Base-by-base conservation (phyloP, 2,113 vertebrate species). In the Malurus melanocephalus region DNA sequence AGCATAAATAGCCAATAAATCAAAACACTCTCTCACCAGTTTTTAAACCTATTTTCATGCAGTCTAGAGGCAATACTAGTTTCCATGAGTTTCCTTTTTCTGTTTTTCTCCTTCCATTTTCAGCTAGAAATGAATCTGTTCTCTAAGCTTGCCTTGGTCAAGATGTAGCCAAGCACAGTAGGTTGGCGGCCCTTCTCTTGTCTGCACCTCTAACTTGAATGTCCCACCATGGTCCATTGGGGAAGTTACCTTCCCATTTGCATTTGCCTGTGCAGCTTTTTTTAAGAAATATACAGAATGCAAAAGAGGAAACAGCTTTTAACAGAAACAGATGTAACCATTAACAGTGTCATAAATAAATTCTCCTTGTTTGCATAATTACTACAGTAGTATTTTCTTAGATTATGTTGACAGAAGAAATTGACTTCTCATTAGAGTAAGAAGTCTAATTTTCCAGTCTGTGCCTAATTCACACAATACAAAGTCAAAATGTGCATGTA, bases 91-190 rank as follows among this genome's bases (percentile, higher is more conserved):
- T 78, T 85, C 55, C 9, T 78, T 92, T 88, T 75, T 42, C 40
- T 57, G 16, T 15, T 85, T 79, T 66, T 61, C 33, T 75, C 26
- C 17, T 85, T 92, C 40, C 8, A 5, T 78, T 53, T 80, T 85
- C 51, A 53, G 13, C 8, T 40, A 72, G 68, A 67, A 83, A 53
- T 59, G 2, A 59, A 71, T 33, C 14, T 11, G 11, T 85, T 82
- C n/a, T 60, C 55, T 68, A 88, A 65, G 9, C 4, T 1, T 35
- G 24, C 23, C 8, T 64, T 56, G 18, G 18, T 48, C 46, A 18
- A 73, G 45, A 33, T 1, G 7, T 6, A 27, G 6, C 19, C 0
- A 6, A 55, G 27, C 1, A 2, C 14, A 21, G 14, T 3, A 0
- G 0, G 16, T 21, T 19, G 28, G 40, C 49, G 59, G 13, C 32